These are phyloP conservation scores for Sus cebifrons DNA, from an alignment of 2,797 vertebrate genomes.

Conservation along the genomic window DNA sequence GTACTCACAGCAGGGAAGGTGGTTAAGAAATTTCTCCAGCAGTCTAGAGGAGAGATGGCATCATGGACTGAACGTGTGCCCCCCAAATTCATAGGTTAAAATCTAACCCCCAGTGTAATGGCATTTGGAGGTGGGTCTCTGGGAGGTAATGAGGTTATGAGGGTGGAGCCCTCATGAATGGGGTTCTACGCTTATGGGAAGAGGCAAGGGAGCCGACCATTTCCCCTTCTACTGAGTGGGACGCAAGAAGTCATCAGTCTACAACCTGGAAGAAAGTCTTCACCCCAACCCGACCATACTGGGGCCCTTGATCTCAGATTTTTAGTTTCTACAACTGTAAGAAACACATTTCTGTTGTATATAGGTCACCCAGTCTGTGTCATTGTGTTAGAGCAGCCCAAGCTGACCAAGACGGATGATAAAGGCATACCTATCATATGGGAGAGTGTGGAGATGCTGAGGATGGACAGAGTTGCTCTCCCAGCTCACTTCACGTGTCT, in stretches of 20 bases:
- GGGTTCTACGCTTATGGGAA: not conserved
- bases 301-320: not conserved
- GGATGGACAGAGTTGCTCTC: not conserved
- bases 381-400: not conserved
- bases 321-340: not conserved
- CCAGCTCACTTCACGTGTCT: not conserved
- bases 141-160: not conserved
- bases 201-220: not conserved
- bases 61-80: not conserved
- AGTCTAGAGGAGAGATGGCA: not conserved
- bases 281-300: not conserved
- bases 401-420: not conserved
- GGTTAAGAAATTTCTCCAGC: not conserved
- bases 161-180: not conserved
- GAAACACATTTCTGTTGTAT: not conserved
- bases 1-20: not conserved
- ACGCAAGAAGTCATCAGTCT: not conserved
- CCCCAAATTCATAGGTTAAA: not conserved
- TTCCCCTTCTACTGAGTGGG: not conserved
- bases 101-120: not conserved
- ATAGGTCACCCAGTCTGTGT: not conserved
- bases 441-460: not conserved
- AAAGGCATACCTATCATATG: not conserved
- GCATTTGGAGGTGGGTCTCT: not conserved
- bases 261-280: not conserved